Percentiles rank a stretch among this genome's conserved stretches.
phyloP scores from a whole-genome alignment of 2,888 invertebrate genomes.

The Sepiola atlantica region DNA sequence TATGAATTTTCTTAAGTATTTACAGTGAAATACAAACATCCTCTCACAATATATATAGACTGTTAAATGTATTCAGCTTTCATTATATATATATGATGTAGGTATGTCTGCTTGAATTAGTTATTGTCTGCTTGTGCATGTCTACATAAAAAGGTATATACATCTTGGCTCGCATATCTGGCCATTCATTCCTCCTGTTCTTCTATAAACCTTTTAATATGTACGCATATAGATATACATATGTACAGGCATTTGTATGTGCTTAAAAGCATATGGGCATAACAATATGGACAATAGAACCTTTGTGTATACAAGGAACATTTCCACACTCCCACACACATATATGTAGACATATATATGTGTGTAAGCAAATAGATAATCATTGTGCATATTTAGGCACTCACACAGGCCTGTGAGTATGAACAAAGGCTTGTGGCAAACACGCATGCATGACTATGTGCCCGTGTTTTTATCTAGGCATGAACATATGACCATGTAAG shows the following conservation, averaged over 20 bases:
- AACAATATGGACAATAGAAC: background rate
- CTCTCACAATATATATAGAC: no score
- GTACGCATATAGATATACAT: background rate
- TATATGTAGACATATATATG: no score
- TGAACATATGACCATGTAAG: constrained; percentile 10
- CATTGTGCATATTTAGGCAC: background rate
- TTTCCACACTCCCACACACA: background rate
- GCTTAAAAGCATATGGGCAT: background rate
- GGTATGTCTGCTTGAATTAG: background rate
- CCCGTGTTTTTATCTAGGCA: background rate
- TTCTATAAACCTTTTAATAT: background rate
- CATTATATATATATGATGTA: background rate
- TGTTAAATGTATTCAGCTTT: no score
- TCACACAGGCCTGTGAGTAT: background rate
- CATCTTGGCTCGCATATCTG: constrained; percentile 12
- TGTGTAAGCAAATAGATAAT: background rate
- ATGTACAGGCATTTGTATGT: background rate
- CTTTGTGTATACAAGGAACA: background rate
- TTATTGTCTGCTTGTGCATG: background rate
- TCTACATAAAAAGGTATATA: constrained; percentile 32
- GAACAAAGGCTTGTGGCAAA: background rate
- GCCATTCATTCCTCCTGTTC: background rate
- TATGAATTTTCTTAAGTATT: no score
- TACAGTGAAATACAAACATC: no score
- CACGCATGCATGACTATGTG: background rate